A percentile compares a stretch with the other conserved stretches of the same genome.
phyloP scores from a whole-genome alignment of 2,888 invertebrate species.

The Tenthredo notha region DNA sequence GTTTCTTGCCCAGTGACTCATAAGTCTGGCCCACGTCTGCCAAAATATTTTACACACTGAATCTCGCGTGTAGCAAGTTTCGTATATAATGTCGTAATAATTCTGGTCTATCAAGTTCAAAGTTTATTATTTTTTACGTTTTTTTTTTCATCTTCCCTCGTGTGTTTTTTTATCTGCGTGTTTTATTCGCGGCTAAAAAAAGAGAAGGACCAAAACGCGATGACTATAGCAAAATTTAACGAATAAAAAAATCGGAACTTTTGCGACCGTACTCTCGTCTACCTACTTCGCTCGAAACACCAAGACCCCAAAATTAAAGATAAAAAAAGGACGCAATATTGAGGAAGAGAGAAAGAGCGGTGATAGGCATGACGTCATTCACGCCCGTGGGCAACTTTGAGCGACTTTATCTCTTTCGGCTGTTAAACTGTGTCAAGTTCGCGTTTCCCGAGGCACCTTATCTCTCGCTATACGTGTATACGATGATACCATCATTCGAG shows the following conservation, averaged over 20 bases:
- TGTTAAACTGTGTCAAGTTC: slow-evolving; percentile 49
- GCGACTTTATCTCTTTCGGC: slow-evolving; percentile 43
- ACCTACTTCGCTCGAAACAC: slow-evolving; percentile 17
- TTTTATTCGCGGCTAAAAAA: background rate
- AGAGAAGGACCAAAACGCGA: background rate
- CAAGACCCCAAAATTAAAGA: background rate
- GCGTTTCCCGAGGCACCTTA: slow-evolving; percentile 41
- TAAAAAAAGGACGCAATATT: background rate
- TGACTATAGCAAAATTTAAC: background rate
- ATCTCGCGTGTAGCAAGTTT: slow-evolving; percentile 48
- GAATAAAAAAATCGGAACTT: background rate
- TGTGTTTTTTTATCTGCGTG: background rate
- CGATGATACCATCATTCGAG: background rate
- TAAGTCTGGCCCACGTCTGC: slow-evolving; percentile 58
- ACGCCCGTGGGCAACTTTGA: slow-evolving; percentile 43
- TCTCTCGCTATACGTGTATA: slow-evolving; percentile 27
- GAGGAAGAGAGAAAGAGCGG: background rate
- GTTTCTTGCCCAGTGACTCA: slow-evolving; percentile 64
- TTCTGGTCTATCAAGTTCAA: background rate
- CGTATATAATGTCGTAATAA: slow-evolving; percentile 66
- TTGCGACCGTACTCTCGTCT: background rate
- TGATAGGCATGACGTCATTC: slow-evolving; percentile 23
- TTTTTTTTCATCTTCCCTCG: too few relatives aligned
- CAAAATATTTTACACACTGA: slow-evolving; percentile 64
- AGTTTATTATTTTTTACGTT: background rate